Conservation (phyloP, 2,113 vertebrate species). For the Proterorhinus semilunaris region DNA sequence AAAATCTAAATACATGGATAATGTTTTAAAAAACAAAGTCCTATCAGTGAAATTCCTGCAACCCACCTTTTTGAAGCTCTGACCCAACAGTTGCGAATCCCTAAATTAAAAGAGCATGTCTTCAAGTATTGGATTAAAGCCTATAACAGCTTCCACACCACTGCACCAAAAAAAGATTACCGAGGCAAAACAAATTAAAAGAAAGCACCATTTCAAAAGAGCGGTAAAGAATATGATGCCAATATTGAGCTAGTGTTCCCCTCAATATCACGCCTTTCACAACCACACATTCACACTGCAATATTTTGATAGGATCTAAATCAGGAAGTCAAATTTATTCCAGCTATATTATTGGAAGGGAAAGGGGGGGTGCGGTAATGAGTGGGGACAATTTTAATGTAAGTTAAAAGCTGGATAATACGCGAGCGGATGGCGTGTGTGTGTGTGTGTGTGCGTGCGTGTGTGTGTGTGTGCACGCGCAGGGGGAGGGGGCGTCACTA, state of each 20-base stretch:
- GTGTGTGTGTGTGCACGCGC: slow-evolving; percentile 65
- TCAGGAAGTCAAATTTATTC: slow-evolving; percentile 73
- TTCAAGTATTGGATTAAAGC: slow-evolving; percentile 7
- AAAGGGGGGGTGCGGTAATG: slow-evolving; percentile 51
- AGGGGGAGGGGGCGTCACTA: slow-evolving; percentile 67
- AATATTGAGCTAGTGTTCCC: slow-evolving; percentile 60
- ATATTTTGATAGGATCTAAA: slow-evolving; percentile 75
- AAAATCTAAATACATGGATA: no score
- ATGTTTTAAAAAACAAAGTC: no score
- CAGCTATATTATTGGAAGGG: slow-evolving; percentile 63
- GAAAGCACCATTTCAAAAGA: slow-evolving; percentile 46
- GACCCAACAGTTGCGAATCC: slow-evolving; percentile 2
- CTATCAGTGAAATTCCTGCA: neutral
- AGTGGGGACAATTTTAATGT: slow-evolving; percentile 69
- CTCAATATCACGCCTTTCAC: slow-evolving; percentile 58
- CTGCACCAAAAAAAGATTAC: slow-evolving; percentile 23
- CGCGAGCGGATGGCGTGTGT: neutral
- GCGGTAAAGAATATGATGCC: slow-evolving; percentile 45
- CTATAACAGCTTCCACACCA: slow-evolving; percentile 15
- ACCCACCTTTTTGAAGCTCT: neutral
- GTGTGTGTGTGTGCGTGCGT: slow-evolving; percentile 12
- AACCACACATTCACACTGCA: slow-evolving; percentile 70
- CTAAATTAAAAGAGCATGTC: neutral
- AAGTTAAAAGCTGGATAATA: slow-evolving; percentile 79
- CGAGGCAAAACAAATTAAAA: slow-evolving; percentile 52